These are phyloP conservation scores for Philhelius pedissequus DNA, from an alignment of 2,888 invertebrate species.

Conservation along the genomic window DNA sequence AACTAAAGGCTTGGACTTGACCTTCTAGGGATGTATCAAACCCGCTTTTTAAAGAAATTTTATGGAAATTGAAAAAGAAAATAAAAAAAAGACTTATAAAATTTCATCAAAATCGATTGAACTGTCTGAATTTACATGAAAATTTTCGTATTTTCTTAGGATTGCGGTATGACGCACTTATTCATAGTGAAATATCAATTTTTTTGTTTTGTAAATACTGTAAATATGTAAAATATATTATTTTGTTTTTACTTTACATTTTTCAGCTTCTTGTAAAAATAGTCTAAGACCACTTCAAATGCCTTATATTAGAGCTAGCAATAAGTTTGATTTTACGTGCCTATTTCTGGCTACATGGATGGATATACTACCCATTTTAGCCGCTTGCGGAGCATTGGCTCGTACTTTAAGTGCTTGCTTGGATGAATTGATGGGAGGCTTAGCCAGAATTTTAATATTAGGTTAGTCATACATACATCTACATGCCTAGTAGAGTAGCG, in stretches of 20 bases:
- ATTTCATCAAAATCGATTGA: no score
- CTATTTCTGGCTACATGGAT: constrained; percentile 81
- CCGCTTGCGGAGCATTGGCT: constrained; percentile 80
- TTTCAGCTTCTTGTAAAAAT: constrained; percentile 76
- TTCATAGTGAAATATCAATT: no score
- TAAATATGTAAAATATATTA: background rate
- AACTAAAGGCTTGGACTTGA: no score
- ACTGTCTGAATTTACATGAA: no score
- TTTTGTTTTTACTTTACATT: background rate
- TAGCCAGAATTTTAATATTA: constrained; percentile 80
- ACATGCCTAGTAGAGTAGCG: background rate
- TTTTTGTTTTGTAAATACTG: background rate
- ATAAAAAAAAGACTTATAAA: no score
- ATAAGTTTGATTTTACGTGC: constrained; percentile 78
- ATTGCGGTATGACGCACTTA: no score
- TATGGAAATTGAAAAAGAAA: no score
- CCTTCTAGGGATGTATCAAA: no score
- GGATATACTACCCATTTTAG: constrained; percentile 80
- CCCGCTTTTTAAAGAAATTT: no score
- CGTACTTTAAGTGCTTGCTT: constrained; percentile 81
- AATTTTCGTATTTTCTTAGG: no score
- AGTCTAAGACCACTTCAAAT: constrained; percentile 77
- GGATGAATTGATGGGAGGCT: constrained; percentile 81
- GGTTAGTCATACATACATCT: constrained; percentile 73
- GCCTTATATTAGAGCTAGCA: constrained; percentile 78